Evolutionary conservation across 2,113 vertebrate species (phyloP), one percentile per base, ranked within the genome.

Genomic region (Machaerirhynchus nigripectus): DNA sequence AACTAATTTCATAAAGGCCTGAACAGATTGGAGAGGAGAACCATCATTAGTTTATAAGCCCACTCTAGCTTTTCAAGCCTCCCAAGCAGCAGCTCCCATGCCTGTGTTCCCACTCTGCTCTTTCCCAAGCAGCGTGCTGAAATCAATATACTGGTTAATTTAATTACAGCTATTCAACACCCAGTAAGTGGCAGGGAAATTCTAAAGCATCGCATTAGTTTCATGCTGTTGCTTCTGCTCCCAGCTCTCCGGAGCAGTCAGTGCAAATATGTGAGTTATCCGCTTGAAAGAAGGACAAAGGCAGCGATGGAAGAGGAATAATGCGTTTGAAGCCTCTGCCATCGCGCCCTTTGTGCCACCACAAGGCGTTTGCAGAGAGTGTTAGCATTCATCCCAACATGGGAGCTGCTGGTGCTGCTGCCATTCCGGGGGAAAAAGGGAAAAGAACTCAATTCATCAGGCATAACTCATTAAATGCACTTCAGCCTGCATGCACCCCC

Each of bases 131-230:
- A 77, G 78, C 47, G 3, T 5, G 42, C 70, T 94, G 94, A 91
- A 96, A 96, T 82, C 91, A 96, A 96, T 95, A 95, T 61, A 44
- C 78, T 90, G 81, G 20, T 93, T 91, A 91, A 96, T 96, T 96
- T 96, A 94, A 96, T 96, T 97, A 93, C 6, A 1, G 84, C 95
- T 77, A 95, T 96, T 96, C 96, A 96, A 69, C 70, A 85, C 70
- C 37, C 87, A 17, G n/a, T 83, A 95, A 96, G 93, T 35, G 82
- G 70, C 82, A 83, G 81, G 1, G 3, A 56, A 96, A 93, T 95
- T 97, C 91, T 97, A 96, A 97, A 96, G 94, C 93, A 69, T 8
- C 87, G 1, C 89, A 96, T 96, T 96, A 95, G 94, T 95, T 96
- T 97, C 95, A 93, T 96, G 96, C 93, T 93, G 91, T 37, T 95